phyloP scores from a whole-genome alignment of 2,888 invertebrate species.

The Papilio elwesi region DNA sequence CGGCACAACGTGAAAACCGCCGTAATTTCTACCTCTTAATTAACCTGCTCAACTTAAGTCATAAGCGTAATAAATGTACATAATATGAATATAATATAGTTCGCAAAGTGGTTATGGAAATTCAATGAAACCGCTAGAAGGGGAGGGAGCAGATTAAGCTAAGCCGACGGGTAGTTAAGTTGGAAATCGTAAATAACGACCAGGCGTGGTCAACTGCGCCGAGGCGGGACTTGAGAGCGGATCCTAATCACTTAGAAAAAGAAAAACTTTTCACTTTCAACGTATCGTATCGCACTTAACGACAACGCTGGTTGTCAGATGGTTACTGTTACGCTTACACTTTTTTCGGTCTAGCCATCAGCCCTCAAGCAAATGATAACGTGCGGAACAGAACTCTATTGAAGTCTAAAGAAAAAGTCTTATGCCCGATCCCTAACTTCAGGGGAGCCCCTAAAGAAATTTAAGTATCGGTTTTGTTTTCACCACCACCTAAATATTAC shows the following conservation, averaged over 20 bases:
- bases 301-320: too few species aligned
- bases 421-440: too few species aligned
- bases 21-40: neutral
- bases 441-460: too few species aligned
- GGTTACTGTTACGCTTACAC: too few species aligned
- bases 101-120: constrained; percentile 47
- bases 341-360: too few species aligned
- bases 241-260: constrained; percentile 41
- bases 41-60: neutral
- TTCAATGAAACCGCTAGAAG: constrained; percentile 43
- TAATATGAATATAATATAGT: constrained; percentile 13
- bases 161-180: constrained; percentile 47
- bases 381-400: too few species aligned
- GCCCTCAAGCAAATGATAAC: too few species aligned
- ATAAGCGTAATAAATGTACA: constrained; percentile 22
- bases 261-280: constrained; percentile 23
- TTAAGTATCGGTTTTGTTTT: too few species aligned
- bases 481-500: too few species aligned
- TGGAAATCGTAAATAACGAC: constrained; percentile 49
- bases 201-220: constrained; percentile 48
- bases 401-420: too few species aligned
- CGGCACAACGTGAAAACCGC: neutral
- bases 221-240: constrained; percentile 46
- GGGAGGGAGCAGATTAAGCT: constrained; percentile 27
- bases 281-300: neutral